Conservation (phyloP, 2,113 vertebrate genomes). For the Saguinus imperator region DNA sequence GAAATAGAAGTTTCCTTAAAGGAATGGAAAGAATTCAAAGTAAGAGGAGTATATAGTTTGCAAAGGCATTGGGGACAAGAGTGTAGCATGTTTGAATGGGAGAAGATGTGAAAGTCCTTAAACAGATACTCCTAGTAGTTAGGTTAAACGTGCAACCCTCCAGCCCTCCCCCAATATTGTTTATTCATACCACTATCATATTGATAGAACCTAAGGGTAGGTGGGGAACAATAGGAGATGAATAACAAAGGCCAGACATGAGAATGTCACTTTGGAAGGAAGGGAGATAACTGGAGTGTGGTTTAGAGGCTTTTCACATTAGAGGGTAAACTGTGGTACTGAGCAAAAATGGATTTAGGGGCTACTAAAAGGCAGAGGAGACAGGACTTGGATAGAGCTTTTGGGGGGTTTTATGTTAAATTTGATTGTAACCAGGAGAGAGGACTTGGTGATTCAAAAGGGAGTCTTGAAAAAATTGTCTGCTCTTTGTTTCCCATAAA, state of each 20-base stretch:
- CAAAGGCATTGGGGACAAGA: neutral
- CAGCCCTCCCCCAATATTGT: no score
- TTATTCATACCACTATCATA: no score
- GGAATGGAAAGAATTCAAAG: neutral
- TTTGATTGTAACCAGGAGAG: neutral
- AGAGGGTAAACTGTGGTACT: neutral
- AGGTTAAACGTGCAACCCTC: no score
- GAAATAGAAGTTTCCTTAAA: neutral
- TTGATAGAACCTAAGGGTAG: neutral
- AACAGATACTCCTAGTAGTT: no score
- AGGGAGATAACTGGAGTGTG: neutral
- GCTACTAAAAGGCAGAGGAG: neutral
- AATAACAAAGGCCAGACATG: neutral
- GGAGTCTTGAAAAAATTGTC: neutral
- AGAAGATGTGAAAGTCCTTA: no score
- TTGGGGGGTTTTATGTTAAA: neutral
- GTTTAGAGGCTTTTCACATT: neutral
- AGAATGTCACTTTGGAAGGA: neutral
- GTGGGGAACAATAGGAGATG: neutral
- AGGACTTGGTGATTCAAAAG: constrained; percentile 2
- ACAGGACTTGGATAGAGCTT: neutral
- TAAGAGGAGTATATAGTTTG: neutral
- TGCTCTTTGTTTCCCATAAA: neutral
- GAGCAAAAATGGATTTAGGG: neutral
- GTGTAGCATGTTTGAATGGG: neutral